These are phyloP conservation scores for Podarcis siculus DNA, from an alignment of 2,797 vertebrate species.

Conservation along the genomic window DNA sequence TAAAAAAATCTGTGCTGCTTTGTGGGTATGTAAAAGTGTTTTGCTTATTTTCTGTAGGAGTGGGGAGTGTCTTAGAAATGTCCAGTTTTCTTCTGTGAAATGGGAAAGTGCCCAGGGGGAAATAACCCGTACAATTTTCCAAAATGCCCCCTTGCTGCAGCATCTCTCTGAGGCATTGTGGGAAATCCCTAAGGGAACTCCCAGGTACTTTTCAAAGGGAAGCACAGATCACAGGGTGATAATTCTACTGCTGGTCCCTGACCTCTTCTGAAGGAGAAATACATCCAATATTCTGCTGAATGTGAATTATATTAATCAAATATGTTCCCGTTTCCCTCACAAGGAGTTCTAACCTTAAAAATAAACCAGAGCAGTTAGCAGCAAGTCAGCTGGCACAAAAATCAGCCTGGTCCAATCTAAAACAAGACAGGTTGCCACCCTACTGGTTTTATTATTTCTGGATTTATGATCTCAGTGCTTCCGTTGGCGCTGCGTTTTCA, in stretches of 20 bases:
- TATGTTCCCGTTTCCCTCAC: neutral
- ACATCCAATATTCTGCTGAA: neutral
- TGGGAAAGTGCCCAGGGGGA: no score
- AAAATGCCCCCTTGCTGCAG: neutral
- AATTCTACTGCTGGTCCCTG: neutral
- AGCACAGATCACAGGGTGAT: neutral
- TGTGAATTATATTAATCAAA: neutral
- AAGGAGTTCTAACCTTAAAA: neutral
- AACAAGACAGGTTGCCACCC: neutral
- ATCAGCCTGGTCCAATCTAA: neutral
- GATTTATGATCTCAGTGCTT: neutral
- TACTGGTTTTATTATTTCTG: conserved; percentile 8
- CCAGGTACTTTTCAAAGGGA: neutral
- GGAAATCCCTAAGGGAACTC: neutral
- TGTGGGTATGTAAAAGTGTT: no score
- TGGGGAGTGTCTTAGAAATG: no score
- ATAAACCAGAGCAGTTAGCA: neutral
- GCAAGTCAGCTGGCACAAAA: neutral
- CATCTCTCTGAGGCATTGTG: neutral
- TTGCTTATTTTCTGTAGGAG: no score
- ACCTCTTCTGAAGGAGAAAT: neutral
- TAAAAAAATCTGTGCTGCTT: no score
- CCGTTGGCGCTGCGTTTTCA: neutral
- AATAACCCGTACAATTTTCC: accelerated
- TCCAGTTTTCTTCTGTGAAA: no score